Evolutionary conservation across 2,888 invertebrate species (phyloP).

Genomic region (Drosophila atripex): DNA sequence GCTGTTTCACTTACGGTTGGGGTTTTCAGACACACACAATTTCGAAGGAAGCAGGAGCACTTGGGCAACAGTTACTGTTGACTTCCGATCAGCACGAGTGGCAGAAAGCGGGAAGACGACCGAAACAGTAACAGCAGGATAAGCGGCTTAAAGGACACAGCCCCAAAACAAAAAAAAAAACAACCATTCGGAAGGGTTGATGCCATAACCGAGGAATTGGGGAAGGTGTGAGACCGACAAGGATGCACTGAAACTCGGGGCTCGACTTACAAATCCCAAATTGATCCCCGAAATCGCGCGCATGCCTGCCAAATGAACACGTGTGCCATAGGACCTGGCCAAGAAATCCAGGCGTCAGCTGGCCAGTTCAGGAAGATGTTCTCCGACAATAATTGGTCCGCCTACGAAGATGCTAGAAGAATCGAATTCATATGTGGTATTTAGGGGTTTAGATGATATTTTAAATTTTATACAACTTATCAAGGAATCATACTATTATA

Average conservation of each 20-base stretch:
- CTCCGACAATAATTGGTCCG: conserved; percentile 24
- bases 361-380: conserved; percentile 22
- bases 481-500: too few species aligned
- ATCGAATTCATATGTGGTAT: neutral
- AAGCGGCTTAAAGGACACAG: conserved; percentile 73
- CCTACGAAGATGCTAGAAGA: conserved; percentile 27
- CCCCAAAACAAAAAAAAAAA: conserved; percentile 41
- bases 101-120: conserved; percentile 43
- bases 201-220: conserved; percentile 25
- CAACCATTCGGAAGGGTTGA: conserved; percentile 62
- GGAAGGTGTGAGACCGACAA: conserved; percentile 74
- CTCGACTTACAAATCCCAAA: conserved; percentile 71
- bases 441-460: neutral
- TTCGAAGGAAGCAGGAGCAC: conserved; percentile 69
- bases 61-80: conserved; percentile 65
- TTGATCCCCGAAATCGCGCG: conserved; percentile 70
- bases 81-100: conserved; percentile 77
- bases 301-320: conserved; percentile 63
- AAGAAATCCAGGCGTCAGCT: conserved; percentile 36
- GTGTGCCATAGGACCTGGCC: conserved; percentile 52
- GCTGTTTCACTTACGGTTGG: conserved; percentile 65
- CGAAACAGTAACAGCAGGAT: conserved; percentile 65
- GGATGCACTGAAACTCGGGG: conserved; percentile 55
- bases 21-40: conserved; percentile 37
- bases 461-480: neutral